A percentile compares a stretch with the other conserved stretches of the same genome.
Conservation (phyloP, 2,888 invertebrate genomes). For the Adela reaumurella region DNA sequence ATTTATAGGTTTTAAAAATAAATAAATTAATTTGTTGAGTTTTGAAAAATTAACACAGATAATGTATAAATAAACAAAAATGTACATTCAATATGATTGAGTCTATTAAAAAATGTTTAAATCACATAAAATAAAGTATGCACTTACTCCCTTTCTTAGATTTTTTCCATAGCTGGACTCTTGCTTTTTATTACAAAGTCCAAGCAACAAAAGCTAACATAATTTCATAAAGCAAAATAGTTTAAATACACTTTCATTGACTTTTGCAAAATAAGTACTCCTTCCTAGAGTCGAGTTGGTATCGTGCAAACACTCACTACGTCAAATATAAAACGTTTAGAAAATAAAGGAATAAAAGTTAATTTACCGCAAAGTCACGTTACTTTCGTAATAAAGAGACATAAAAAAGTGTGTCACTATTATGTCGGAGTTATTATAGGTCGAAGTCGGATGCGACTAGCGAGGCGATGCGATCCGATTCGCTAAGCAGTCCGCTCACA, state of each 20-base stretch:
- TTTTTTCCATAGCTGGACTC: no score
- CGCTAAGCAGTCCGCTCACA: constrained; percentile 1
- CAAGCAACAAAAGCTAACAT: not conserved
- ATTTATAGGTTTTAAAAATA: constrained; percentile 17
- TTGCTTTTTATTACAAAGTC: no score
- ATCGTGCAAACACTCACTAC: not conserved
- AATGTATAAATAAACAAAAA: no score
- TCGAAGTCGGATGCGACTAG: not conserved
- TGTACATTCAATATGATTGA: no score
- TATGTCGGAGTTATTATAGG: not conserved
- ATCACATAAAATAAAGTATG: no score
- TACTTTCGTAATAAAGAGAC: not conserved
- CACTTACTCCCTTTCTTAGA: no score
- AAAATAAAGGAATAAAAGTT: not conserved
- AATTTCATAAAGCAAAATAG: not conserved
- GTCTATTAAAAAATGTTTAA: no score
- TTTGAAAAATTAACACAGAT: no score
- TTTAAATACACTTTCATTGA: not conserved
- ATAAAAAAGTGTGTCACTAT: not conserved
- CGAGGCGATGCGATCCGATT: no score
- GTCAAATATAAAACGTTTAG: not conserved
- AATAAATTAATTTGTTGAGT: no score
- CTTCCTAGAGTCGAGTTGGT: not conserved
- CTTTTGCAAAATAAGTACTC: not conserved
- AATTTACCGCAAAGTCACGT: not conserved